Percentiles rank a stretch among this genome's conserved stretches.
phyloP scores from a whole-genome alignment of 2,113 vertebrate genomes.

The Ceyx margarethae region DNA sequence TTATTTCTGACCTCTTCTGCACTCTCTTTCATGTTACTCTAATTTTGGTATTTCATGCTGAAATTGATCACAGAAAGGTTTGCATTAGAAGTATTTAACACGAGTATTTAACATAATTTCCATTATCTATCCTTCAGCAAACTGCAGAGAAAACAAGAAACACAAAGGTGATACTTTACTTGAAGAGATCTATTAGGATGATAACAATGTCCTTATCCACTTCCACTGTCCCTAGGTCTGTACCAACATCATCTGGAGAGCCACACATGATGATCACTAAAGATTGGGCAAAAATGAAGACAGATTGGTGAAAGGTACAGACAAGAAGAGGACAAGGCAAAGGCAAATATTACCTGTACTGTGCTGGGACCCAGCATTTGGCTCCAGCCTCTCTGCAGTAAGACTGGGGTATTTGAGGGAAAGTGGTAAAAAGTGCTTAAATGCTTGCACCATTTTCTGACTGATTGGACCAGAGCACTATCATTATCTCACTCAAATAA shows the following conservation, averaged over 20 bases:
- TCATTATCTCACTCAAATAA: background rate
- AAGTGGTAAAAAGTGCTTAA: background rate
- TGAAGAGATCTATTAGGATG: conserved; percentile 90
- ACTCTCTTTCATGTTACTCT: background rate
- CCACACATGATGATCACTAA: conserved; percentile 90
- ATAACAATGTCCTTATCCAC: conserved; percentile 79
- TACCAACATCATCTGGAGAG: conserved; percentile 46
- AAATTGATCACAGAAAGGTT: background rate
- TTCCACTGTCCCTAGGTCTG: conserved; percentile 25
- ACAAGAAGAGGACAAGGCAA: background rate
- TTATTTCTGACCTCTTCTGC: background rate
- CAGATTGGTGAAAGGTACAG: background rate
- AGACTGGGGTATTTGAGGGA: background rate
- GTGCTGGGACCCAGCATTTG: background rate
- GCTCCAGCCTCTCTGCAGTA: background rate
- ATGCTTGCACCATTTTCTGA: background rate
- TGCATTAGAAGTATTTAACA: background rate
- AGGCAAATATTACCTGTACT: background rate
- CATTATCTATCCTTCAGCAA: background rate
- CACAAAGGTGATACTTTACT: conserved; percentile 77
- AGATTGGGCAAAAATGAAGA: conserved; percentile 3
- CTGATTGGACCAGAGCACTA: background rate
- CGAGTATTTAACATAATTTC: background rate
- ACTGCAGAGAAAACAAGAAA: background rate
- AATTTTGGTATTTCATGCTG: background rate